A percentile compares a stretch with the other conserved stretches of the same genome.
Evolutionary conservation across 2,797 vertebrate species (phyloP).

Genomic region (Glossophaga mutica): DNA sequence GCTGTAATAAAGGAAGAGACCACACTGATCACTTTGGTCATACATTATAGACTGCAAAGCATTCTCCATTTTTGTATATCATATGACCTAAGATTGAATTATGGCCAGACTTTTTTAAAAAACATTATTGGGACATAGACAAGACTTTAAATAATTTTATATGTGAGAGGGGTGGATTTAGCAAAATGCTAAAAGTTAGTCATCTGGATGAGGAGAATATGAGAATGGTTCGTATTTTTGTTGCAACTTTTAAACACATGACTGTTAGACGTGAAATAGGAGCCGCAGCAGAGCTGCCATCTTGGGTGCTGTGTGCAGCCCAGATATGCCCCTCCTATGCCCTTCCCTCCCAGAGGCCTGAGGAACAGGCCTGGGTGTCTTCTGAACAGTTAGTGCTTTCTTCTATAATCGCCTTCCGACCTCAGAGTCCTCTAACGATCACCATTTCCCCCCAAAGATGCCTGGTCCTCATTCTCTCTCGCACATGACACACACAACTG

Average conservation of each 20-base stretch:
- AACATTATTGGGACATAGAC: neutral
- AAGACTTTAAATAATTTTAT: neutral
- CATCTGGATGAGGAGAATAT: neutral
- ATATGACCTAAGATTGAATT: neutral
- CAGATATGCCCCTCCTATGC: accelerated
- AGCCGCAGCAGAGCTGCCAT: neutral
- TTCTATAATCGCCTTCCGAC: neutral
- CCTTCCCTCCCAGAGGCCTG: too few species aligned
- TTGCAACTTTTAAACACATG: neutral
- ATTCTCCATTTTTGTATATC: neutral
- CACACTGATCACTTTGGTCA: neutral
- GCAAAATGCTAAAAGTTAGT: neutral
- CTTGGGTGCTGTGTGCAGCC: neutral
- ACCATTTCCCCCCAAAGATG: neutral
- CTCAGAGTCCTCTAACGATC: neutral
- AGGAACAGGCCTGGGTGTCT: neutral
- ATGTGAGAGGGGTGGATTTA: neutral
- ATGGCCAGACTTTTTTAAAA: neutral
- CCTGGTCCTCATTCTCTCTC: neutral
- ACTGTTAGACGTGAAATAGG: neutral
- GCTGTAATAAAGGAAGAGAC: neutral
- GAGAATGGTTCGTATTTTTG: neutral
- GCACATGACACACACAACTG: neutral
- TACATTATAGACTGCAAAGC: neutral
- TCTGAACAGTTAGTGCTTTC: neutral